A percentile compares a stretch with the other conserved stretches of the same genome.
These are phyloP conservation scores for Speoplatyrhinus poulsoni DNA, from an alignment of 2,113 vertebrate genomes.

Conservation along the genomic window DNA sequence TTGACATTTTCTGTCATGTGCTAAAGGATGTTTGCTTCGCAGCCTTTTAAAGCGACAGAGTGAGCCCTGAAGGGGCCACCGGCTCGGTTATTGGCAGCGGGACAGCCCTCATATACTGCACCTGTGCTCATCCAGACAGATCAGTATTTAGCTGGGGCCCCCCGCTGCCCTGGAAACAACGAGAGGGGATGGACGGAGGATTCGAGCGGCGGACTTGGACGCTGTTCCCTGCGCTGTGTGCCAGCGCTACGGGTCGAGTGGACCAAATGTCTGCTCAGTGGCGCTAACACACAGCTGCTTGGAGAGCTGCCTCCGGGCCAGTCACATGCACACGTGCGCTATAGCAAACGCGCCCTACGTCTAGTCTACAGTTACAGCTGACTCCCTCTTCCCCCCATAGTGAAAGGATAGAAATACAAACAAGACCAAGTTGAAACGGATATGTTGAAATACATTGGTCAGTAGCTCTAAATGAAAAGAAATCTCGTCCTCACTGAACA, in stretches of 20 bases:
- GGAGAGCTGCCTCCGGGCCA: conserved; percentile 65
- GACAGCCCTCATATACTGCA: conserved; percentile 57
- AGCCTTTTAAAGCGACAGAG: conserved; percentile 44
- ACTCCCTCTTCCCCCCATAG: conserved; percentile 18
- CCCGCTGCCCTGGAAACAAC: conserved; percentile 61
- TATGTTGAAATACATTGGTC: no score
- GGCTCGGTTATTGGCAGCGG: conserved; percentile 64
- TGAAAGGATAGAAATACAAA: conserved; percentile 15
- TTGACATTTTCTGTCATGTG: conserved; percentile 21
- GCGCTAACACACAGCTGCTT: conserved; percentile 68
- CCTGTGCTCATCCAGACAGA: conserved; percentile 71
- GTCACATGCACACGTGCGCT: conserved; percentile 21
- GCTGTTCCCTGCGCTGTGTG: conserved; percentile 41
- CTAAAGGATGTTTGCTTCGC: conserved; percentile 58
- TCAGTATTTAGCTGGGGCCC: conserved; percentile 70
- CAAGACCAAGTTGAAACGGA: background rate
- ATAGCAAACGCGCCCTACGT: conserved; percentile 39
- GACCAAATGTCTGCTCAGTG: conserved; percentile 66
- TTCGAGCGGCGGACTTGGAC: conserved; percentile 67
- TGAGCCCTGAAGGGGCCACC: conserved; percentile 43
- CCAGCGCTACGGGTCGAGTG: conserved; percentile 68
- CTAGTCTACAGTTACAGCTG: conserved; percentile 38
- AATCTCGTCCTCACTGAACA: background rate
- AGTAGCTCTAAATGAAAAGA: no score
- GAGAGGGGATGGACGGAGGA: conserved; percentile 55